Conservation (phyloP, 2,888 invertebrate species). For the Steinernema scapterisci region DNA sequence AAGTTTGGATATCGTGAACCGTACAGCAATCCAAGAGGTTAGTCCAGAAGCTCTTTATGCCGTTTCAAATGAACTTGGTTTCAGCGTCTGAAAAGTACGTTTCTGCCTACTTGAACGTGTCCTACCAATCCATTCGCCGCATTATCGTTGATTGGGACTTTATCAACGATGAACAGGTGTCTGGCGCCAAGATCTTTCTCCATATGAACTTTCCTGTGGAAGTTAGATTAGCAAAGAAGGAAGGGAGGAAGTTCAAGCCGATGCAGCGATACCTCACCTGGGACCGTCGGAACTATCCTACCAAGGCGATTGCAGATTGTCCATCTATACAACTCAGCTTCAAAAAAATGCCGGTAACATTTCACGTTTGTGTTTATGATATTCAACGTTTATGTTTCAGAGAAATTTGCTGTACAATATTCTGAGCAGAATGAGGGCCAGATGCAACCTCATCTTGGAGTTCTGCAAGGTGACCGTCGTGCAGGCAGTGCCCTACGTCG, state of each 20-base stretch:
- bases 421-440: neutral
- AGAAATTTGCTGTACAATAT: neutral
- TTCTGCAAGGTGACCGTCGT: neutral
- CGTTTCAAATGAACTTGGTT: no score
- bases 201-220: neutral
- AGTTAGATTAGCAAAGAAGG: neutral
- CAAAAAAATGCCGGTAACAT: neutral
- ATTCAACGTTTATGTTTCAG: neutral
- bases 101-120: neutral
- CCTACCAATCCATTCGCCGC: neutral
- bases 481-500: neutral
- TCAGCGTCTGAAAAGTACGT: neutral
- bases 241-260: neutral
- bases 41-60: no score
- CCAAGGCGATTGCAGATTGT: neutral
- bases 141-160: neutral
- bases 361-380: neutral
- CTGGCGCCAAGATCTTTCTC: neutral
- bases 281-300: neutral
- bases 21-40: no score
- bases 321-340: neutral
- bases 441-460: neutral
- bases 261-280: neutral
- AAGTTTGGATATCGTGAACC: neutral
- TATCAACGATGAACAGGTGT: neutral